Evolutionary conservation across 2,113 vertebrate species (phyloP).

Genomic region (Malurus melanocephalus): DNA sequence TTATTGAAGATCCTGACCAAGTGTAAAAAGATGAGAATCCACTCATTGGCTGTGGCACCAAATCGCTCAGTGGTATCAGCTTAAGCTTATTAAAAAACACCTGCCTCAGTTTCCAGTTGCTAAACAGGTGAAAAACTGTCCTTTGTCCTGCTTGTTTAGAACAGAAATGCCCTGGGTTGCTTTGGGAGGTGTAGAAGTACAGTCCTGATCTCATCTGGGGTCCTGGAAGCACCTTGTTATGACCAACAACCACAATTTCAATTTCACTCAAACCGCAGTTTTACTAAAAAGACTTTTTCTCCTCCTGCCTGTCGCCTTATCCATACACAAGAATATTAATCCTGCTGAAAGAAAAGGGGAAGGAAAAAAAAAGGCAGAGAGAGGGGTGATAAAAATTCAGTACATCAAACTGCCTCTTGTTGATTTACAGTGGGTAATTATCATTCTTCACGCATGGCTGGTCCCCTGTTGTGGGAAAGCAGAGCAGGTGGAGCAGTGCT

Average conservation of each 20-base stretch:
- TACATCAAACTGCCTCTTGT: not conserved
- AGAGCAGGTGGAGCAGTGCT: slow-evolving; percentile 20
- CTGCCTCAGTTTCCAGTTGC: not conserved
- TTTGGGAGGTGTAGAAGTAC: not conserved
- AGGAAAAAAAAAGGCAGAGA: not conserved
- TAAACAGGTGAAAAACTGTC: not conserved
- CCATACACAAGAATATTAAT: not conserved
- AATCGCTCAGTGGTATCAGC: not conserved
- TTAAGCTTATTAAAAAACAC: not conserved
- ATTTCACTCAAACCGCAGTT: not conserved
- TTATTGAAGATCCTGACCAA: not conserved
- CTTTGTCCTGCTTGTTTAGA: not conserved
- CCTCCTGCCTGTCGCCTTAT: not conserved
- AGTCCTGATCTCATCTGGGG: not conserved
- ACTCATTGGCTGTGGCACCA: not conserved
- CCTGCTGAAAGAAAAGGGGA: not conserved
- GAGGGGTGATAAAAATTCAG: slow-evolving; percentile 35
- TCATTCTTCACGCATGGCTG: slow-evolving; percentile 4
- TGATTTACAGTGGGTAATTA: slow-evolving; percentile 56
- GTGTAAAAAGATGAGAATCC: not conserved
- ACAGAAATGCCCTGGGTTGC: not conserved
- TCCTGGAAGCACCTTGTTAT: not conserved
- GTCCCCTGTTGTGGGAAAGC: not conserved
- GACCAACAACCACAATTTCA: not conserved
- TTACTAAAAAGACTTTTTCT: not conserved